Evolutionary conservation across 2,888 invertebrate species (phyloP), one percentile per base, ranked within the genome.

Genomic region (Xanthorhoe designata): DNA sequence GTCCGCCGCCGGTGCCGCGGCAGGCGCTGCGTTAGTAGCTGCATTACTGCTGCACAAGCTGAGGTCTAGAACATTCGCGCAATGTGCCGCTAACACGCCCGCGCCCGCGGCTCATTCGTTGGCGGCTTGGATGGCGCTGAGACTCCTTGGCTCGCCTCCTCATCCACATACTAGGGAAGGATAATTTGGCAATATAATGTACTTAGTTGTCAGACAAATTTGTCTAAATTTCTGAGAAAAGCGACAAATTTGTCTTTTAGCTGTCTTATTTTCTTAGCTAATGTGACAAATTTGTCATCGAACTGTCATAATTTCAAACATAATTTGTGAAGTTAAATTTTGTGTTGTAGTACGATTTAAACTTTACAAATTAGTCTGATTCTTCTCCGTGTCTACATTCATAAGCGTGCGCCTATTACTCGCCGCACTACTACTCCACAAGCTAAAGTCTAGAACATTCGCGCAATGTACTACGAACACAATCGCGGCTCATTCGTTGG

Each of bases 1-100:
- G 59, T 95, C 98, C 13, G 97, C 98, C 0, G 97, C 98, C 0
- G 96, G 97, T 9, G 97, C 97, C 0, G 97, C 98, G 0, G 97
- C 98, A 1, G 96, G 97, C 2, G 97, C 98, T 0, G 98, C 98
- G 0, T 89, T 98, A 8, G 96, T 98, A 0, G 98, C 98, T 2
- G 98, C 97, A 1, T 96, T 97, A 1, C 89, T 97, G 84, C 94
- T 97, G n/a, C 97, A 97, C 79, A 91, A 96, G 67, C 96, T 97
- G 77, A 96, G 96, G 69, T 95, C 97, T 68, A 94, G 95, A 50
- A 96, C 96, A 85, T 95, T 96, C 66, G 95, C 66, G 0, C 54
- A 94, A 0, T 89, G 92, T 60, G 92, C 94, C 18, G 91, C 94
- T 47, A 78, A 79, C 2, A 71, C 92, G 0, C 94, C 95, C 1